Percentiles rank a stretch among this genome's conserved stretches.
phyloP scores from a whole-genome alignment of 2,797 vertebrate species.

The Danio aesculapii region DNA sequence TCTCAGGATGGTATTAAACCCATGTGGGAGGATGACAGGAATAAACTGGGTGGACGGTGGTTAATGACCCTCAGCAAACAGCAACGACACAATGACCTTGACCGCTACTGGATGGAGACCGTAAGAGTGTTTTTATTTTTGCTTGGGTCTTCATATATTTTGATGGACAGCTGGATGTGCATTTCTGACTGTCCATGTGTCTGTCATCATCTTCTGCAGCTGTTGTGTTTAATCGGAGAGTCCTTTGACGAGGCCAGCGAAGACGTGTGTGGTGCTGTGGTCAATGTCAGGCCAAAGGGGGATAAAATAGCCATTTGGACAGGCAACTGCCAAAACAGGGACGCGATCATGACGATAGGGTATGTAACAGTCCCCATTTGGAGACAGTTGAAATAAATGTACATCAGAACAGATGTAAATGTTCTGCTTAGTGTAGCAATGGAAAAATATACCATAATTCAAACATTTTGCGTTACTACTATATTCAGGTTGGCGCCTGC shows the following conservation, averaged over 20 bases:
- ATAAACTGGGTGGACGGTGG: slow-evolving; percentile 86
- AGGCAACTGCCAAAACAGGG: slow-evolving; percentile 86
- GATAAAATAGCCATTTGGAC: slow-evolving; percentile 89
- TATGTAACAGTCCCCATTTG: slow-evolving; percentile 56
- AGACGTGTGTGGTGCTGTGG: slow-evolving; percentile 85
- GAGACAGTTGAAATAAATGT: too few relatives aligned
- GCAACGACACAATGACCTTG: slow-evolving; percentile 86
- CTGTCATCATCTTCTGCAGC: slow-evolving; percentile 66
- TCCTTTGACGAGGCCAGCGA: slow-evolving; percentile 86
- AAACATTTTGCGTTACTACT: too few relatives aligned
- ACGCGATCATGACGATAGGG: slow-evolving; percentile 87
- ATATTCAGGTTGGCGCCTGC: too few relatives aligned
- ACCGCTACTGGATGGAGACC: slow-evolving; percentile 87
- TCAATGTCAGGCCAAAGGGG: slow-evolving; percentile 85
- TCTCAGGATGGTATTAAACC: slow-evolving; percentile 85
- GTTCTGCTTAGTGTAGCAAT: not conserved
- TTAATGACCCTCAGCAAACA: slow-evolving; percentile 85
- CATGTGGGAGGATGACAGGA: slow-evolving; percentile 88
- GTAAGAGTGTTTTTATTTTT: slow-evolving; percentile 61
- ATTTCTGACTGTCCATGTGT: slow-evolving; percentile 12
- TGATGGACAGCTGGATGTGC: not conserved
- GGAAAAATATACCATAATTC: not conserved
- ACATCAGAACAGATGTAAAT: not conserved
- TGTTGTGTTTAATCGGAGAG: slow-evolving; percentile 87
- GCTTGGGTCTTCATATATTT: not conserved